Percentiles rank a stretch among this genome's conserved stretches.
Evolutionary conservation across 2,113 vertebrate species (phyloP).

Genomic region (Reinhardtius hippoglossoides): DNA sequence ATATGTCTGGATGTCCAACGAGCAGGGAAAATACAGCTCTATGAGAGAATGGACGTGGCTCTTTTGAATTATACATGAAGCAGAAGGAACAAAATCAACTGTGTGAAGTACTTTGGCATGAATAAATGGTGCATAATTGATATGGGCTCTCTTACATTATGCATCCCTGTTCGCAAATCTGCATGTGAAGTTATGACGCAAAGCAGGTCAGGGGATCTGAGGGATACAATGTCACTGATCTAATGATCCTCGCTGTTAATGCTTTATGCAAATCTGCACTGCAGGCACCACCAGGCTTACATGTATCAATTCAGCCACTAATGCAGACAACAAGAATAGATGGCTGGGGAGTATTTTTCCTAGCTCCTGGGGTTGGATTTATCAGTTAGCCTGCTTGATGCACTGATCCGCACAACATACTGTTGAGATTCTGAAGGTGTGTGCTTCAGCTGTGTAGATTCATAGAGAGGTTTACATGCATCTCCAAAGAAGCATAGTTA

Average conservation of each 20-base stretch:
- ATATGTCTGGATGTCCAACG: conserved; percentile 24
- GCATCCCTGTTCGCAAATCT: conserved; percentile 69
- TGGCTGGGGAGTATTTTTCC: neutral
- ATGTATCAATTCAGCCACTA: conserved; percentile 17
- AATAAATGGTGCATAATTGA: conserved; percentile 82
- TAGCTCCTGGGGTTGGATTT: neutral
- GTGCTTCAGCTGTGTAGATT: neutral
- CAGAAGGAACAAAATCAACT: conserved; percentile 78
- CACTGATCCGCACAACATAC: neutral
- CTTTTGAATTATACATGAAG: conserved; percentile 78
- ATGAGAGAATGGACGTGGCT: conserved; percentile 42
- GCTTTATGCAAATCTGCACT: conserved; percentile 44
- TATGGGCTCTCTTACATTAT: conserved; percentile 71
- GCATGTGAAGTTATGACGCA: conserved; percentile 48
- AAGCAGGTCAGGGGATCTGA: conserved; percentile 44
- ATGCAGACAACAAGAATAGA: neutral
- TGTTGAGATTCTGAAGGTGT: neutral
- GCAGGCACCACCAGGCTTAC: conserved; percentile 3
- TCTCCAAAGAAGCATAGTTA: neutral
- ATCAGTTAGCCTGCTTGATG: neutral
- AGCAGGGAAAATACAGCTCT: conserved; percentile 24
- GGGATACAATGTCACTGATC: conserved; percentile 53
- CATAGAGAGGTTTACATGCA: neutral
- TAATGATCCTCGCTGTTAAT: conserved; percentile 52
- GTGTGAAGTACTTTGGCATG: conserved; percentile 70